phyloP scores from a whole-genome alignment of 2,888 invertebrate genomes.

The Amphipoea oculea region DNA sequence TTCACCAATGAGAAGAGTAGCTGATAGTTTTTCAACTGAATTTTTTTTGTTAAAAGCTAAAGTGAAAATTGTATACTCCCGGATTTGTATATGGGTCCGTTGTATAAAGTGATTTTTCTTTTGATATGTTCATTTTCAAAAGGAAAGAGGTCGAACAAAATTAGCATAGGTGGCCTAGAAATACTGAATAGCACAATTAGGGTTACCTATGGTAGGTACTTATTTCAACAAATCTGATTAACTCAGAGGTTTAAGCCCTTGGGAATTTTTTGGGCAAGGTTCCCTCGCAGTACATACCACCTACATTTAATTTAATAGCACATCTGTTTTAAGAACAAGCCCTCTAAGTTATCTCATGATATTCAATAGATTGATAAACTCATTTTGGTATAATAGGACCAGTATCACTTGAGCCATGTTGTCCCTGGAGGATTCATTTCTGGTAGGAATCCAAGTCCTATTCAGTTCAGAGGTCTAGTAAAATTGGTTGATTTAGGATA shows the following conservation, averaged over 20 bases:
- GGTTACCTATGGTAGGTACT: neutral
- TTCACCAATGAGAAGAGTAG: conserved; percentile 58
- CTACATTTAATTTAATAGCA: conserved; percentile 52
- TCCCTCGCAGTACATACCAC: neutral
- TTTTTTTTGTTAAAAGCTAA: conserved; percentile 20
- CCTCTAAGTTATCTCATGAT: conserved; percentile 48
- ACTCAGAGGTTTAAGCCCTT: neutral
- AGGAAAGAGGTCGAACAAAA: neutral
- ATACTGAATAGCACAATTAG: neutral
- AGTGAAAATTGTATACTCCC: neutral
- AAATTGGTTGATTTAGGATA: conserved; percentile 75
- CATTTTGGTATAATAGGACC: conserved; percentile 78
- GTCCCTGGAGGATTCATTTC: conserved; percentile 29
- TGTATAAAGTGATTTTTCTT: neutral
- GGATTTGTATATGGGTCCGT: neutral
- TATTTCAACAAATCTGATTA: neutral
- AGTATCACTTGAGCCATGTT: conserved; percentile 62
- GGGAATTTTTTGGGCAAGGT: neutral
- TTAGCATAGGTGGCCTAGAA: neutral
- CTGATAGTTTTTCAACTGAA: conserved; percentile 54
- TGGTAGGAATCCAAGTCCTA: conserved; percentile 33
- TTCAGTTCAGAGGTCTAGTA: conserved; percentile 67
- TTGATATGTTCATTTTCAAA: neutral
- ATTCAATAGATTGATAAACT: conserved; percentile 61
- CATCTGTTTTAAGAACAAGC: conserved; percentile 45